Evolutionary conservation across 2,888 invertebrate genomes (phyloP).

Genomic region (Rotaria magnacalcarata): DNA sequence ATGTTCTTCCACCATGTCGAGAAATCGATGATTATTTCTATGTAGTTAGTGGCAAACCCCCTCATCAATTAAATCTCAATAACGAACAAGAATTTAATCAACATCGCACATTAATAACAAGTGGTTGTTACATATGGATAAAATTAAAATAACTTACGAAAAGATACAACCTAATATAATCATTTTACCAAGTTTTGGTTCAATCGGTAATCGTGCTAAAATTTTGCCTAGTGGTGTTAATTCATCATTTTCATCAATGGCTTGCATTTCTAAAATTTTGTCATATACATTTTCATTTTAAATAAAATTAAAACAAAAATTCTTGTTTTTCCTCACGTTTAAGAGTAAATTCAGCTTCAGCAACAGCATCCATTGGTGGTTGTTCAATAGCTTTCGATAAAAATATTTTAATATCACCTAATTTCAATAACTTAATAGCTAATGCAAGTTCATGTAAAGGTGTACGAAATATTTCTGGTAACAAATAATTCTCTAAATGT

Average conservation of each 20-base stretch:
- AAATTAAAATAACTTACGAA: constrained; percentile 51
- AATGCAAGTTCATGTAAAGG: constrained; percentile 89
- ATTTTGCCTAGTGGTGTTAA: constrained; percentile 87
- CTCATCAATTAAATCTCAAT: background rate
- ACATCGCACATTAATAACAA: constrained; percentile 1
- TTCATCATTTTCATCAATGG: constrained; percentile 78
- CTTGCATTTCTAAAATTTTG: constrained; percentile 73
- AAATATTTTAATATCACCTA: constrained; percentile 84
- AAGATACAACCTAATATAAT: constrained; percentile 87
- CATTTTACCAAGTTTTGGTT: constrained; percentile 93
- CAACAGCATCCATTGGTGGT: constrained; percentile 92
- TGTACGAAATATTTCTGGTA: constrained; percentile 94
- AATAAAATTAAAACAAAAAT: background rate
- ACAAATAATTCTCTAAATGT: constrained; percentile 70
- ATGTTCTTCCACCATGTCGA: background rate
- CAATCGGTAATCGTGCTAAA: constrained; percentile 86
- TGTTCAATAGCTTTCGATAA: constrained; percentile 86
- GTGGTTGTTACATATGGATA: background rate
- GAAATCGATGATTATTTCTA: background rate
- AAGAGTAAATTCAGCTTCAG: constrained; percentile 78
- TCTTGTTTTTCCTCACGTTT: constrained; percentile 33
- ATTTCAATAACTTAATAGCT: constrained; percentile 78
- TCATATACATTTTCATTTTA: constrained; percentile 40
- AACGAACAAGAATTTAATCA: background rate
- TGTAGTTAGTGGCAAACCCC: background rate